Conservation (phyloP, 2,888 invertebrate species). For the Ornithoptera priamus region DNA sequence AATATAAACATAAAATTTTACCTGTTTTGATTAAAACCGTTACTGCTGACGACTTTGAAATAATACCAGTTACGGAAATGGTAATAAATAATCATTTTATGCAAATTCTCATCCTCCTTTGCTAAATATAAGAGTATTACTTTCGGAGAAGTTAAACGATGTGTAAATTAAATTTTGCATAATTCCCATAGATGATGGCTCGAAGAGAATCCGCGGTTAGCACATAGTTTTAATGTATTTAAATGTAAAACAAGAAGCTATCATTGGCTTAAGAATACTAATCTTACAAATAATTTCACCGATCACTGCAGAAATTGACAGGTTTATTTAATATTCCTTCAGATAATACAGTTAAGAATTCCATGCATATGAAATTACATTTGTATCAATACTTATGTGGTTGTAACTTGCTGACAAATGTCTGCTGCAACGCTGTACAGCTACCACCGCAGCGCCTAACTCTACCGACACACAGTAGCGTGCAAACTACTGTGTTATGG, state of each 20-base stretch:
- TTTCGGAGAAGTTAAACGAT: slow-evolving; percentile 13
- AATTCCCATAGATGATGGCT: slow-evolving; percentile 5
- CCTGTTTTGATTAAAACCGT: background rate
- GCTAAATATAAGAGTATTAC: slow-evolving; percentile 42
- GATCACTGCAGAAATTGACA: too few relatives aligned
- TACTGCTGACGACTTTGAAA: slow-evolving; percentile 25
- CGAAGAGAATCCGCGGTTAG: background rate
- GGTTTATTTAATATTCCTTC: too few relatives aligned
- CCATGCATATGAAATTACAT: too few relatives aligned
- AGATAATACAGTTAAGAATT: too few relatives aligned
- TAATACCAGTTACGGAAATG: slow-evolving; percentile 30
- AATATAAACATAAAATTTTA: background rate
- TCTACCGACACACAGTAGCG: too few relatives aligned
- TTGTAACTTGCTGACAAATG: too few relatives aligned
- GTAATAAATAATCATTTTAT: slow-evolving; percentile 66
- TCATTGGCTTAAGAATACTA: background rate
- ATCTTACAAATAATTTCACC: background rate
- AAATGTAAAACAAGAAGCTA: background rate
- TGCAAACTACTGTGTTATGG: too few relatives aligned
- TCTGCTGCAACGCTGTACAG: too few relatives aligned
- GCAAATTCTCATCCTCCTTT: slow-evolving; percentile 51
- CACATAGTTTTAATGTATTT: slow-evolving; percentile 1
- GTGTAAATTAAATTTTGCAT: slow-evolving; percentile 23
- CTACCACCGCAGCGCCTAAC: too few relatives aligned
- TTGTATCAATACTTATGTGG: too few relatives aligned